Base-by-base conservation (phyloP, 1,140 invertebrate genomes). In the Ceratina japonica region DNA sequence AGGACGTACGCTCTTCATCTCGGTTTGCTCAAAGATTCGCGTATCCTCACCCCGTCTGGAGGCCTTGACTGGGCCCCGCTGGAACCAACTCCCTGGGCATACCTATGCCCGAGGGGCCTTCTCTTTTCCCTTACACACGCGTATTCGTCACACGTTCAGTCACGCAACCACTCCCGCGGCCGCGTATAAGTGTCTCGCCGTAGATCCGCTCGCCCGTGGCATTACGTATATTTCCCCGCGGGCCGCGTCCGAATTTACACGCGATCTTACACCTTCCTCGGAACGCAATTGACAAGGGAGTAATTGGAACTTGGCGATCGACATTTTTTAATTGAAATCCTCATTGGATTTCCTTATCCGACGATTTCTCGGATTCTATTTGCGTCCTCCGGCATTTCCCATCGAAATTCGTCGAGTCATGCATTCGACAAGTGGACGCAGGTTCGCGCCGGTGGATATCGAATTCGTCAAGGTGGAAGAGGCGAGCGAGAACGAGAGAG, bases 51-150 rank as follows among this genome's bases (percentile, higher is more conserved):
- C 37, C 37, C 88, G 89, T 90, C 89, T 90, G 86, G 86, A 87
- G 88, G 85, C 89, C 88, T 90, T 89, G 89, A 86, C 79, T 87
- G 85, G 77, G 71, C 78, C 81, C 79, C 75, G 73, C 61, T 68
- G 80, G 70, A 85, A 70, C 74, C 70, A 75, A 74, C 78, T 70
- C 51, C 10, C 70, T 56, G 61, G 61, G 71, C 74, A 54, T 81
- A 62, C 56, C 82, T 44, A 62, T 56, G 66, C 75, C 73, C 69
- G 58, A 44, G 51, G 79, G 66, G 24, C 69, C 49, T 71, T 24
- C n/a, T 59, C 62, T 75, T 68, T 8, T 31, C 51, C 56, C 64
- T 62, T 31, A 12, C 58, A 51, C 68, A 54, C 54, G 54, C 31
- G 12, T 63, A 58, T 16, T 58, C 54, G 22, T 54, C 70, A 20